Evolutionary conservation across 2,113 vertebrate species (phyloP), one percentile per base, ranked within the genome.

Genomic region (Psettodes erumei): DNA sequence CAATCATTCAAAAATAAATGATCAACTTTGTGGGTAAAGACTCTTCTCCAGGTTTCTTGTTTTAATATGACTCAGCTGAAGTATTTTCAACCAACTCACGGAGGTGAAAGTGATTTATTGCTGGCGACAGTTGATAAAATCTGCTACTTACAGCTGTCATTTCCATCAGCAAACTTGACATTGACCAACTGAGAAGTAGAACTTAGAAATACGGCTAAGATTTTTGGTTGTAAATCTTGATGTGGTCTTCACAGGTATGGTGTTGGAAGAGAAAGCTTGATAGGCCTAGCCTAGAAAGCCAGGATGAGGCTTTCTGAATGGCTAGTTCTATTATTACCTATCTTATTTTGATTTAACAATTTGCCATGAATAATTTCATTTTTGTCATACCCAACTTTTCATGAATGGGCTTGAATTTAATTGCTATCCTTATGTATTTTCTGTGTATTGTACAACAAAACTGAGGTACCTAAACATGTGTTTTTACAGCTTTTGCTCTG

Each of bases 401-500:
- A 3, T 42, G 2, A 65, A 63, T 54, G 16, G 0, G 12, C 30
- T 53, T 19, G 6, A 58, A 60, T 63, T 63, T 55, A 33, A 45
- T 64, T 16, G 54, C 12, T 19, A 19, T 25, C 13, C n/a, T 68
- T 27, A 15, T 71, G 18, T 68, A 27, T 72, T 58, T 55, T 60
- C 16, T 53, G n/a, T 23, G 8, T 51, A 33, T 42, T 27, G 5
- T n/a, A n/a, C 7, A 25, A 28, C 33, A 71, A 42, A 75, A 51
- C 38, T 4, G 32, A 38, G 13, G 12, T 23, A 63, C 35, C 25
- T 30, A 51, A 63, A 66, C 38, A 59, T 54, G 35, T 48, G 33
- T 50, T 71, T 82, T 61, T 15, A 63, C 42, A 51, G 37, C 28
- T 40, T 48, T 30, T 13, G 40, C 61, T 69, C 55, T 55, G 38